phyloP scores from a whole-genome alignment of 2,888 invertebrate species.

The Vandiemenella viatica region DNA sequence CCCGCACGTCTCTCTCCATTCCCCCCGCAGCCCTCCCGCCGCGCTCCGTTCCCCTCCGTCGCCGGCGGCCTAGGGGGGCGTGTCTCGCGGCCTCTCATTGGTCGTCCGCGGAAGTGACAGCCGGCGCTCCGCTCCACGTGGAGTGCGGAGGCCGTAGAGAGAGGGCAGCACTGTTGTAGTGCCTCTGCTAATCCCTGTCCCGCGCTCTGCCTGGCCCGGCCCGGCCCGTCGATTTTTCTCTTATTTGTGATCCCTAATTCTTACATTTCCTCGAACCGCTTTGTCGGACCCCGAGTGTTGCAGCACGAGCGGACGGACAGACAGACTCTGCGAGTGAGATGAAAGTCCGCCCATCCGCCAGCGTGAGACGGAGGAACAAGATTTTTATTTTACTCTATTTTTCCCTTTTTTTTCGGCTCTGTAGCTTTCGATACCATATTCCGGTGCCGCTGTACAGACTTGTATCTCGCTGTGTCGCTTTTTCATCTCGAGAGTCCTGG shows the following conservation, averaged over 20 bases:
- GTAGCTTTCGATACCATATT: too few relatives aligned
- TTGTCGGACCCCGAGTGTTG: neutral
- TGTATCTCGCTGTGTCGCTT: too few relatives aligned
- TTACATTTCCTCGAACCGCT: neutral
- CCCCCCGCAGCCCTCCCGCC: too few relatives aligned
- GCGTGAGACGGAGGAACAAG: too few relatives aligned
- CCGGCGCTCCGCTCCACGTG: neutral
- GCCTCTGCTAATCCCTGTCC: neutral
- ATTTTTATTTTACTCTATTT: too few relatives aligned
- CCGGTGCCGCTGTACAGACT: too few relatives aligned
- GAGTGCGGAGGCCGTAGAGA: neutral
- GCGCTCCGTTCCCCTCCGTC: too few relatives aligned
- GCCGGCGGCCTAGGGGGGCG: neutral
- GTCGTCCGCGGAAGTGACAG: neutral
- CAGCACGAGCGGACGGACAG: neutral
- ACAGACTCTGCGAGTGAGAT: neutral
- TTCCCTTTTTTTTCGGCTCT: too few relatives aligned
- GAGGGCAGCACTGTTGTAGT: neutral
- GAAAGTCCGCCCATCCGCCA: neutral
- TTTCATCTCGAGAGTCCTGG: too few relatives aligned
- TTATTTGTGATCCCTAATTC: neutral
- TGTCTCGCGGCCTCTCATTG: neutral
- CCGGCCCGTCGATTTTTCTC: neutral
- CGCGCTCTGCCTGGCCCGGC: too few relatives aligned
- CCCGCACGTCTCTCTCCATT: too few relatives aligned